Evolutionary conservation across 2,888 invertebrate species (phyloP), one percentile per base, ranked within the genome.

Genomic region (Trileptium ribeirensis): DNA sequence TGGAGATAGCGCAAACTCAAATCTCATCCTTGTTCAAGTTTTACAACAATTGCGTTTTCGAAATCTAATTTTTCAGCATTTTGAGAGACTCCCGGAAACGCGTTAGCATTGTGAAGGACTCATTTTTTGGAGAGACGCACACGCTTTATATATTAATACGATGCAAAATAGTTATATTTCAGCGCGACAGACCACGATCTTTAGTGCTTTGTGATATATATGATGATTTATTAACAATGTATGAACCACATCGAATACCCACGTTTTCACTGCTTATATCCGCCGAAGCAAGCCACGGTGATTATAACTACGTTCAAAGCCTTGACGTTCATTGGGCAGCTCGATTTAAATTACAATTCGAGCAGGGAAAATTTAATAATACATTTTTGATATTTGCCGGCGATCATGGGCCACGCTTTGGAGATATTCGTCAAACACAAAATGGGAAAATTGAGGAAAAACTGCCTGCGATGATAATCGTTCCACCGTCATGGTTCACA

Each of bases 401-500:
- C 15, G 74, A 70, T 70, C 74, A 70, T n/a, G 74, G 74, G 29
- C 74, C 8, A 3, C 8, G 74, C 3, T 70, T 70, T 33, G 74
- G 74, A 29, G 15, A 3, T 8, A n/a, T 70, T 15, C 29, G 74
- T 15, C 74, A 70, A 70, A 70, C 74, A 33, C 74, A 70, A 70
- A 31, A 8, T 8, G 74, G 74, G 8, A 70, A 33, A 33, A 3
- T 70, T 31, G 74, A 70, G 33, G 77, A 77, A 36, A 77, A 77
- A 77, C 33, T 77, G n/a, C 77, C 77, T n/a, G 24, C 33, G 3
- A 31, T 70, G 31, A 33, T 33, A 29, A 70, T 70, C 8, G 29
- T 70, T 70, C 74, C 74, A n/a, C 74, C 74, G 29, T 33, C 74
- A 3, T 70, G 74, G 74, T 70, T 70, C 74, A 70, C 3, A n/a